Evolutionary conservation across 2,113 vertebrate genomes (phyloP).

Genomic region (Alethe castanea): DNA sequence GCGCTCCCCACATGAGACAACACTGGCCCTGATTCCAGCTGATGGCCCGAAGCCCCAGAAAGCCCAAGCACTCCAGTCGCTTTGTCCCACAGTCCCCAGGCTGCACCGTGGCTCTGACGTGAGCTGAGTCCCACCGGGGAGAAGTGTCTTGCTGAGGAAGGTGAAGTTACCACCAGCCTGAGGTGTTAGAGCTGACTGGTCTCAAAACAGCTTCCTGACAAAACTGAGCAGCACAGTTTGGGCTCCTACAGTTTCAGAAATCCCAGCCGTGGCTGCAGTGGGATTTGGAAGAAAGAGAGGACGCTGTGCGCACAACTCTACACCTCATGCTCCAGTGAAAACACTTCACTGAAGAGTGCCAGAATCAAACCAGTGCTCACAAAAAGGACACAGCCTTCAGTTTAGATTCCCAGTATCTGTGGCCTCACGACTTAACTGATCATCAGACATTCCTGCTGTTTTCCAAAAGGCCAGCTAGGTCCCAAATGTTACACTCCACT

Average conservation of each 20-base stretch:
- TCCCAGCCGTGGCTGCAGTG: not conserved
- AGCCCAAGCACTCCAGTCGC: not conserved
- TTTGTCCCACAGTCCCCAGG: not conserved
- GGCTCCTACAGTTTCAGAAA: not conserved
- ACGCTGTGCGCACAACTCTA: not conserved
- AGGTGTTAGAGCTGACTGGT: not conserved
- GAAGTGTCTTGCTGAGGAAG: not conserved
- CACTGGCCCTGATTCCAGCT: not conserved
- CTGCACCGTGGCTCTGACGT: rapidly evolving
- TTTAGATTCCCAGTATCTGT: not conserved
- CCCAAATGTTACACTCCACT: not conserved
- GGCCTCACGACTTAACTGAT: not conserved
- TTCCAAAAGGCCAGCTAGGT: not conserved
- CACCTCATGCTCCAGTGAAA: not conserved
- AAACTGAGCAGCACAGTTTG: not conserved
- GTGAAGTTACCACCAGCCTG: not conserved
- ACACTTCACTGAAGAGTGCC: not conserved
- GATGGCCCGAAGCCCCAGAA: not conserved
- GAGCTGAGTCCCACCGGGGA: not conserved
- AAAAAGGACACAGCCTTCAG: not conserved
- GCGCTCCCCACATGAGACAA: not conserved
- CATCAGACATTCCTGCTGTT: not conserved
- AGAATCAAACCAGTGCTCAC: not conserved
- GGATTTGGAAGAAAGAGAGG: not conserved
- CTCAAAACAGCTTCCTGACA: not conserved